Conservation (phyloP, 2,888 invertebrate species). For the Sycophila texana region DNA sequence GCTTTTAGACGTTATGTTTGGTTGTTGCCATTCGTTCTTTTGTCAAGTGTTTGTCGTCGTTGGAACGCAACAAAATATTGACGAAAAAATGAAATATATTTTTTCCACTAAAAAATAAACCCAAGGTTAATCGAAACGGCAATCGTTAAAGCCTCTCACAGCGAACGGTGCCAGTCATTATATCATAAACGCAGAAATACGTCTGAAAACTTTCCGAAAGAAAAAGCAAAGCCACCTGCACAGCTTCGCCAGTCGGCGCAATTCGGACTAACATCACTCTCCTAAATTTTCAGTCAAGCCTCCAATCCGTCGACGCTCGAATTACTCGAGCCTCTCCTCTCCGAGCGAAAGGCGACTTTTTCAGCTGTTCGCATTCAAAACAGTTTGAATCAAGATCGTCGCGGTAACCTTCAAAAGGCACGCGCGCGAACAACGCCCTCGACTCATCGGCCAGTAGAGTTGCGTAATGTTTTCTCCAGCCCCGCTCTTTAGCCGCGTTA, state of each 20-base stretch:
- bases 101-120: no score
- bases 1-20: no score
- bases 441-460: conserved; percentile 22
- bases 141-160: no score
- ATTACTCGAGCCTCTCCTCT: background rate
- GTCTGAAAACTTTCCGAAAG: background rate
- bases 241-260: background rate
- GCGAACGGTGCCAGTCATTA: no score
- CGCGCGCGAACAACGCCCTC: background rate
- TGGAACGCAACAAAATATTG: no score
- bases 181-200: no score
- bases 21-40: no score
- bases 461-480: conserved; percentile 28
- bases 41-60: no score
- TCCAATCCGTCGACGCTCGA: background rate
- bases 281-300: background rate
- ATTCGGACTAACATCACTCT: no score
- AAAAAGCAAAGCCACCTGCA: background rate
- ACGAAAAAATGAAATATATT: no score
- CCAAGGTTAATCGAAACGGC: no score
- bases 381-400: conserved; percentile 27
- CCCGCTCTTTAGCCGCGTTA: background rate
- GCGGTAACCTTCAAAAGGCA: conserved; percentile 20
- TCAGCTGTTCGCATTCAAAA: background rate
- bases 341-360: background rate